Conservation (phyloP, 2,888 invertebrate species). For the Bellardia pandia region DNA sequence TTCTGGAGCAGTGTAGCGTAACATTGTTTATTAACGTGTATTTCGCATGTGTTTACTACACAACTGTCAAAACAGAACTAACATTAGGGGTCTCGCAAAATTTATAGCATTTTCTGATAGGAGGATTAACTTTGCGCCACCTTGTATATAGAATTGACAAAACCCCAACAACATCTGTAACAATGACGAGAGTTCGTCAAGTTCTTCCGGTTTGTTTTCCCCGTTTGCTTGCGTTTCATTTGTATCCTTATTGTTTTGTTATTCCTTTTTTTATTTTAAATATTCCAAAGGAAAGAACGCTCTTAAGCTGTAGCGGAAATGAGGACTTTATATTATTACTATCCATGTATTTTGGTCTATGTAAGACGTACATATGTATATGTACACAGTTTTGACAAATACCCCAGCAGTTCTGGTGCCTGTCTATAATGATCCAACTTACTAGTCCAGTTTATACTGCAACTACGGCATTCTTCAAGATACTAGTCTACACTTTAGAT, state of each 20-base stretch:
- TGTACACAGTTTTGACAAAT: background rate
- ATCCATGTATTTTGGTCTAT: conserved; percentile 16
- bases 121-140: too few species aligned
- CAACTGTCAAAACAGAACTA: too few species aligned
- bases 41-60: too few species aligned
- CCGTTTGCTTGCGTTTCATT: conserved; percentile 32
- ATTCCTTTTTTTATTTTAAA: conserved; percentile 44
- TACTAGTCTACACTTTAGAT: too few species aligned
- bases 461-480: too few species aligned
- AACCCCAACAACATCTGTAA: conserved; percentile 40
- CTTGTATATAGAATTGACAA: background rate
- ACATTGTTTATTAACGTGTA: too few species aligned
- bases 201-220: conserved; percentile 60
- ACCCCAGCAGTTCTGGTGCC: background rate
- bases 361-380: background rate
- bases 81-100: too few species aligned
- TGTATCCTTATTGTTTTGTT: conserved; percentile 37
- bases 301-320: conserved; percentile 81
- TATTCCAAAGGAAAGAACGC: conserved; percentile 76
- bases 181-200: conserved; percentile 56
- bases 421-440: too few species aligned
- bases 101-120: too few species aligned
- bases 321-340: conserved; percentile 78
- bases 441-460: too few species aligned
- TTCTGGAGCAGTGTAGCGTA: too few species aligned